Base-by-base conservation (phyloP, 2,113 vertebrate genomes). In the Carollia perspicillata region DNA sequence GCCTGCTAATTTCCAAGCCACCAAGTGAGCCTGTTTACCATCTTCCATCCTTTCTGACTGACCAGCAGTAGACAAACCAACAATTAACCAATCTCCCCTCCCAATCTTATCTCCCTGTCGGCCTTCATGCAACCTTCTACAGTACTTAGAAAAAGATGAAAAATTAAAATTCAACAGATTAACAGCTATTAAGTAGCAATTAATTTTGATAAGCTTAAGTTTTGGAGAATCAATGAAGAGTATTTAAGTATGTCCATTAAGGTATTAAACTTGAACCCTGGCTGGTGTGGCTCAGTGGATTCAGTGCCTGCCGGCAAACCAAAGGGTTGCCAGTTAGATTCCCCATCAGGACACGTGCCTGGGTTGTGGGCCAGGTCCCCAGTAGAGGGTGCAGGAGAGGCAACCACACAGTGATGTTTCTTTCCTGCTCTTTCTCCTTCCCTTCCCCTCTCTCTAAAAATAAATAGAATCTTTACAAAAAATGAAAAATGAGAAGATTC, bases 141-240 rank as follows among this genome's bases (percentile, higher is more conserved):
- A 84, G 84, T 44, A 58, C 28, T 66, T 22, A 47, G 17, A 74
- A 85, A 89, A 88, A 88, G 23, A 55, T 51, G 40, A 58, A 84
- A 78, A 88, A 66, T 66, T 55, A 58, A 91, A 93, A 65, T 49
- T 53, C 11, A 81, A 69, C 2, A 51, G 30, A 75, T 90, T 47
- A 89, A 90, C 20, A 80, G 40, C 66, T 81, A 92, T 51, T 55
- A 85, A 86, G 10, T 40, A 65, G n/a, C 40, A 74, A 66, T 90
- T 87, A 85, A 68, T 83, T 90, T 40, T 90, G 22, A 90, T 88
- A 90, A 80, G 60, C 63, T 68, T 51, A 79, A 49, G 22, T 93
- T 95, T 0, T 93, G 16, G 83, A 78, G 28, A 95, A 66, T 74
- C 65, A 49, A 37, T 78, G 55, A 88, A 47, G 77, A 49, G 8